Percentiles rank a stretch among this genome's conserved stretches.
These are phyloP conservation scores for Leptocoma aspasia DNA, from an alignment of 2,113 vertebrate species.

Conservation along the genomic window DNA sequence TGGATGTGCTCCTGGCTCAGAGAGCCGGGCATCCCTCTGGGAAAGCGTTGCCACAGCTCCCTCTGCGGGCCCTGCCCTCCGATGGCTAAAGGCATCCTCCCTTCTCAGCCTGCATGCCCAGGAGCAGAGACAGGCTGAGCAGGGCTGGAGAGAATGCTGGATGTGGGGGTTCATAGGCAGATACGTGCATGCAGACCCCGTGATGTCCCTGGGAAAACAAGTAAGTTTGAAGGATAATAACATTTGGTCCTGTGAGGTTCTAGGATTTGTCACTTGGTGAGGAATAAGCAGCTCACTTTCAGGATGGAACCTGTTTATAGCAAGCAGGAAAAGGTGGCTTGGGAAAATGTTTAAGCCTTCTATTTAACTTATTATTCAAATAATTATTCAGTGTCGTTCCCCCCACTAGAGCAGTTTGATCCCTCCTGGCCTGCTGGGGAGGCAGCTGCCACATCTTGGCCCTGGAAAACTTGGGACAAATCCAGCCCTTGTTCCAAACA, in stretches of 20 bases:
- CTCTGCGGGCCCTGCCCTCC: not conserved
- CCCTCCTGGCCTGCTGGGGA: not conserved
- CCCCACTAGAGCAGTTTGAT: not conserved
- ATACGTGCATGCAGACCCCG: rapidly evolving
- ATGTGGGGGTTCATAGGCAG: not conserved
- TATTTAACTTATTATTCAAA: not conserved
- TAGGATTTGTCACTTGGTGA: not conserved
- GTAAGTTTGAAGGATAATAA: not conserved
- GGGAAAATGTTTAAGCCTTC: not conserved
- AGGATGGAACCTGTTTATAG: not conserved
- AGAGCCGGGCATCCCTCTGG: not conserved
- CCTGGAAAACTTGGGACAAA: not conserved
- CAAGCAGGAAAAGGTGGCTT: not conserved
- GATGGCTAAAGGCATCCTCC: not conserved
- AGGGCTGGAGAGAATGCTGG: not conserved
- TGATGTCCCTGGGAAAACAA: not conserved
- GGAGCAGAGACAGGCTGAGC: not conserved
- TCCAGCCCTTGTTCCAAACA: not conserved
- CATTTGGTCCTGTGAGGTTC: not conserved
- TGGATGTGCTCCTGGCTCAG: not conserved
- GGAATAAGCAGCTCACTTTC: not conserved
- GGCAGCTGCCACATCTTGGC: not conserved
- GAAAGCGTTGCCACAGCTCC: not conserved
- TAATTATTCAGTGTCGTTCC: not conserved
- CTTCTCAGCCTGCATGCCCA: not conserved